Conservation (phyloP, 2,113 vertebrate species). For the Clinocottus analis region DNA sequence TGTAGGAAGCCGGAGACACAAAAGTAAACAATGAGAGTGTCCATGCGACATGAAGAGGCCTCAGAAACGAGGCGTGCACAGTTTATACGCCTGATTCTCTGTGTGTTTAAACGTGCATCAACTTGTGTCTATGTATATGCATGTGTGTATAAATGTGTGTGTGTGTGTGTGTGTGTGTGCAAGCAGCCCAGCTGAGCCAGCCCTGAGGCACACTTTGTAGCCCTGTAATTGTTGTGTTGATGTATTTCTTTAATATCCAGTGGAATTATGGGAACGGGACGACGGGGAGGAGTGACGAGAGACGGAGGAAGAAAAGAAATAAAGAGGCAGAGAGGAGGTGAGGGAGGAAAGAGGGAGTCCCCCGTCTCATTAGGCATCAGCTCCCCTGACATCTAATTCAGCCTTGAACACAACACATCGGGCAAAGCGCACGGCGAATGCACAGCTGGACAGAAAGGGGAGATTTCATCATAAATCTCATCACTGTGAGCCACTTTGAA, state of each 20-base stretch:
- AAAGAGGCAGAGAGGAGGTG: conserved; percentile 8
- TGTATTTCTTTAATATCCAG: conserved; percentile 80
- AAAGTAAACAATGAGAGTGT: conserved; percentile 16
- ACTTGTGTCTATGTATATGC: conserved; percentile 23
- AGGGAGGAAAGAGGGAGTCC: conserved; percentile 15
- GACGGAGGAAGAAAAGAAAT: conserved; percentile 11
- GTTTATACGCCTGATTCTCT: neutral
- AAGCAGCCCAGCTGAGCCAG: conserved; percentile 61
- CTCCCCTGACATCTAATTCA: conserved; percentile 28
- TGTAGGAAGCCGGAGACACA: neutral
- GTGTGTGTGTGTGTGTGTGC: neutral
- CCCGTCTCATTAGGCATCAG: conserved; percentile 26
- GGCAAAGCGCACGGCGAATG: conserved; percentile 7
- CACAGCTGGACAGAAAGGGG: neutral
- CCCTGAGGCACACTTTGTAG: conserved; percentile 64
- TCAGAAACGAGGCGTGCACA: conserved; percentile 6
- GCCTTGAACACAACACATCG: conserved; percentile 4
- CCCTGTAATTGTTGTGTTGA: conserved; percentile 76
- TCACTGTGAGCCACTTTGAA: neutral
- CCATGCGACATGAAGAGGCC: neutral
- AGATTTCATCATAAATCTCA: neutral
- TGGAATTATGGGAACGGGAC: conserved; percentile 53
- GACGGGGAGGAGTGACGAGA: neutral
- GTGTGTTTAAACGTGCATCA: conserved; percentile 10
- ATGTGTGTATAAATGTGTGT: neutral